Evolutionary conservation across 2,888 invertebrate genomes (phyloP).

Genomic region (Lapara coniferarum): DNA sequence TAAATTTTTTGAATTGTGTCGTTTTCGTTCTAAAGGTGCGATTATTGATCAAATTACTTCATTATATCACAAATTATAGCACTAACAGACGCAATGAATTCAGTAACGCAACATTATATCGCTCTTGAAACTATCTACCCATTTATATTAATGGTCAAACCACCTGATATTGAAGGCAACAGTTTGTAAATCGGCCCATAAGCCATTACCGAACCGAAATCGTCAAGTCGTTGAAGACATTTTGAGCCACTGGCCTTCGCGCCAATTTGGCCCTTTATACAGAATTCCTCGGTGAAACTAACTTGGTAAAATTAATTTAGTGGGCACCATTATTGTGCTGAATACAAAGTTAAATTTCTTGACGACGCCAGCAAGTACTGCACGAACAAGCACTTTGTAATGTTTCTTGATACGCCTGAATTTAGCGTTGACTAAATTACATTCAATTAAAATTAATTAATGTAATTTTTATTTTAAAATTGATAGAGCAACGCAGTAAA

Average conservation of each 20-base stretch:
- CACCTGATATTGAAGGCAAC: slow-evolving; percentile 25
- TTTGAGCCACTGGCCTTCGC: slow-evolving; percentile 47
- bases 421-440: slow-evolving; percentile 24
- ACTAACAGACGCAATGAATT: not conserved
- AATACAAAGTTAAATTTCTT: slow-evolving; percentile 62
- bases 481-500: no score
- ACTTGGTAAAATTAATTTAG: slow-evolving; percentile 70
- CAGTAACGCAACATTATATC: not conserved
- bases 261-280: slow-evolving; percentile 57
- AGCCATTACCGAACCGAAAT: slow-evolving; percentile 37
- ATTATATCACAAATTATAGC: no score
- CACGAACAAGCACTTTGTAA: slow-evolving; percentile 28
- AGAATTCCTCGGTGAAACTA: slow-evolving; percentile 57
- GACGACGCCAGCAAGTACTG: slow-evolving; percentile 35
- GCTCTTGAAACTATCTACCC: not conserved
- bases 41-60: no score
- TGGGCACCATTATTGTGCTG: slow-evolving; percentile 56
- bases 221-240: slow-evolving; percentile 47
- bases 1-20: no score
- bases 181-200: slow-evolving; percentile 41
- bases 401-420: slow-evolving; percentile 23
- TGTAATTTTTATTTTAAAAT: not conserved
- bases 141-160: not conserved
- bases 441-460: slow-evolving; percentile 19
- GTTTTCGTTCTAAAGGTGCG: no score